Conservation (phyloP, 2,797 vertebrate species). For the Gymnothorax javanicus region DNA sequence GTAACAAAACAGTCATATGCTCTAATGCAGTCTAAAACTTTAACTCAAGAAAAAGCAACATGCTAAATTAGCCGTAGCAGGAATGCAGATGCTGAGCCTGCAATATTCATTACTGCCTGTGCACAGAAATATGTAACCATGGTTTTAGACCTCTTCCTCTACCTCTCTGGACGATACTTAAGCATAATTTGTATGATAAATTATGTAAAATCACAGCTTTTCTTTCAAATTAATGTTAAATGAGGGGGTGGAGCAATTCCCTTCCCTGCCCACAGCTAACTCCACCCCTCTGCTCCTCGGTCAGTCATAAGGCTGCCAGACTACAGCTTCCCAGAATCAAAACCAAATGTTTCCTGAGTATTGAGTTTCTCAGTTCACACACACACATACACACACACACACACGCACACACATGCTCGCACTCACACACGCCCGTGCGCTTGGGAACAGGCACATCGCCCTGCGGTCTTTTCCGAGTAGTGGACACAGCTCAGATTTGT, state of each 20-base stretch:
- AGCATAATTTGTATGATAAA: background rate
- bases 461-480: background rate
- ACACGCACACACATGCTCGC: background rate
- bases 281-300: background rate
- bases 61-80: background rate
- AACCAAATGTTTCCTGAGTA: slow-evolving; percentile 16
- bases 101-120: background rate
- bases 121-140: background rate
- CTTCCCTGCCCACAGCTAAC: background rate
- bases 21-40: background rate
- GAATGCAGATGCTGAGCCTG: background rate
- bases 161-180: background rate
- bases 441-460: background rate
- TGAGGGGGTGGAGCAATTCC: background rate
- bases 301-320: slow-evolving; percentile 17
- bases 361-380: slow-evolving; percentile 6
- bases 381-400: background rate
- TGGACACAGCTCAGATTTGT: background rate
- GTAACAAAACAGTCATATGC: background rate
- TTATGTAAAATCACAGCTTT: background rate
- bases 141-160: background rate
- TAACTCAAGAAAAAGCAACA: background rate
- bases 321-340: slow-evolving; percentile 11
- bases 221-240: background rate
- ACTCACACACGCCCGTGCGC: background rate